Percentiles rank a stretch among this genome's conserved stretches.
Conservation (phyloP, 2,113 vertebrate species). For the Semicossyphus pulcher region DNA sequence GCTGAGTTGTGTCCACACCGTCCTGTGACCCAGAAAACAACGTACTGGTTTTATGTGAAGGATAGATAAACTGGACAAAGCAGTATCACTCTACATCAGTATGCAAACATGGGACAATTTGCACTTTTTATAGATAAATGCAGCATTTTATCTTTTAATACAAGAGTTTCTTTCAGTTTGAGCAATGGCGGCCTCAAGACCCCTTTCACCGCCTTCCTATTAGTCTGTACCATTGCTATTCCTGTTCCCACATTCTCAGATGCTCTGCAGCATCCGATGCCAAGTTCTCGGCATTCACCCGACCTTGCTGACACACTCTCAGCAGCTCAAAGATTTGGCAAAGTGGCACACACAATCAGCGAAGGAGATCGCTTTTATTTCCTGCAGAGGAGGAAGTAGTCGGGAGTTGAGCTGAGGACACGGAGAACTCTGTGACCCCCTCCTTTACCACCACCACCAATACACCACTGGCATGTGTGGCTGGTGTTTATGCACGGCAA, state of each 20-base stretch:
- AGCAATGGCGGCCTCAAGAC: background rate
- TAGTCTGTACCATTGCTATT: background rate
- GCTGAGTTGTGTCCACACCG: conserved; percentile 55
- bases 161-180: no score
- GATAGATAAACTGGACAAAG: conserved; percentile 27
- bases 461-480: conserved; percentile 51
- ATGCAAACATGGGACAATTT: no score
- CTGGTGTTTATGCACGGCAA: conserved; percentile 29
- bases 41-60: conserved; percentile 29
- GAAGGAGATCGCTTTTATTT: conserved; percentile 35
- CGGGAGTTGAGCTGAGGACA: conserved; percentile 63
- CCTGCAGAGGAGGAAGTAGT: conserved; percentile 27
- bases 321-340: conserved; percentile 29
- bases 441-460: conserved; percentile 12
- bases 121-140: no score
- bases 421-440: conserved; percentile 63
- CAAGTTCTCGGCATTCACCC: conserved; percentile 55
- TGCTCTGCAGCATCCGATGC: background rate
- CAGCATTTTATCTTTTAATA: no score
- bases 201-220: background rate
- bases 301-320: conserved; percentile 35
- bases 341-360: conserved; percentile 33
- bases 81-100: background rate
- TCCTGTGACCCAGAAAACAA: conserved; percentile 59
- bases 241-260: conserved; percentile 36